Percentiles rank a stretch among this genome's conserved stretches.
Conservation (phyloP, 1,140 invertebrate species). For the Bombus turneri region DNA sequence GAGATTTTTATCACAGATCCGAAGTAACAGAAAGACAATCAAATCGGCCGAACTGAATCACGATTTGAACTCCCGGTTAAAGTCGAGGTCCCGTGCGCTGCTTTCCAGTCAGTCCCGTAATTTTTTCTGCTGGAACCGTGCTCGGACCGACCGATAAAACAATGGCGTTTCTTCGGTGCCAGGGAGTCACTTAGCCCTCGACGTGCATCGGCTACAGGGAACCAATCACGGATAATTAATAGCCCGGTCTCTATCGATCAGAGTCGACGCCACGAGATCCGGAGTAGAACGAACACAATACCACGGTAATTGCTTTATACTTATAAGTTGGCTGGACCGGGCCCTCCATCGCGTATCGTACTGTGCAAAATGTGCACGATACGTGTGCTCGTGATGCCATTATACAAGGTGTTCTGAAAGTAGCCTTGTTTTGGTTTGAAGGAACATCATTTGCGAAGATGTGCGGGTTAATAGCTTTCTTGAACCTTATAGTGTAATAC, state of each 20-base stretch:
- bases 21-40: conserved; percentile 63
- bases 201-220: conserved; percentile 64
- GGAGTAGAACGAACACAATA: conserved; percentile 57
- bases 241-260: conserved; percentile 70
- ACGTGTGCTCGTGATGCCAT: not conserved
- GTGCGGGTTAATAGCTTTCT: no score
- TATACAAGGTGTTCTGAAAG: conserved; percentile 25
- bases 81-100: conserved; percentile 23
- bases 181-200: conserved; percentile 65
- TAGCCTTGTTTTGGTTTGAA: not conserved
- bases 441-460: not conserved
- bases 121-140: not conserved
- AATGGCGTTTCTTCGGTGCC: conserved; percentile 65
- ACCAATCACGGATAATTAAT: conserved; percentile 74
- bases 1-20: conserved; percentile 55
- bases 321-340: conserved; percentile 58
- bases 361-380: conserved; percentile 40
- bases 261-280: conserved; percentile 56
- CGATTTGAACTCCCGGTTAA: conserved; percentile 54
- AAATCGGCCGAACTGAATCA: conserved; percentile 63
- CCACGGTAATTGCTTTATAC: conserved; percentile 70
- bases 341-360: conserved; percentile 37
- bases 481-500: no score
- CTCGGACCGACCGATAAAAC: conserved; percentile 56
- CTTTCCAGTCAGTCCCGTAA: conserved; percentile 52